These are phyloP conservation scores for Fragum whitleyi DNA, from an alignment of 2,888 invertebrate species.

Conservation along the genomic window DNA sequence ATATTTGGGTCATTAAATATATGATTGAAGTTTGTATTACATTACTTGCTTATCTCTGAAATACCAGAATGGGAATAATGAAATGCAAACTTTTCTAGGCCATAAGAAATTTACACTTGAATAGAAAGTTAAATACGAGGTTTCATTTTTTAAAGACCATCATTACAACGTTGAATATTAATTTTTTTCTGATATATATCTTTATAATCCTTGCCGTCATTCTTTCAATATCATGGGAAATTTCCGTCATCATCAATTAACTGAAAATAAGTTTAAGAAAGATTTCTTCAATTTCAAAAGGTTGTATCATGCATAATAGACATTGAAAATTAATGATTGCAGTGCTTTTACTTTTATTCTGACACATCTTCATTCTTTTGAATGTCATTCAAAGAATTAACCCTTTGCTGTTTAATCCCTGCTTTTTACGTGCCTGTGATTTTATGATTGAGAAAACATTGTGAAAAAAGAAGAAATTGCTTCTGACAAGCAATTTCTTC, in stretches of 20 bases:
- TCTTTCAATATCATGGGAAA: neutral
- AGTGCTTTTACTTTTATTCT: no score
- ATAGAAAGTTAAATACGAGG: conserved; percentile 21
- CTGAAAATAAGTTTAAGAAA: neutral
- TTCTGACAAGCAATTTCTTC: no score
- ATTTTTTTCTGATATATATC: conserved; percentile 16
- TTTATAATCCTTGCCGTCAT: neutral
- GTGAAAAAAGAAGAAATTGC: no score
- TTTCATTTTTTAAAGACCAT: conserved; percentile 27
- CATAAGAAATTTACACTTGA: conserved; percentile 22
- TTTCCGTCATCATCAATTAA: neutral
- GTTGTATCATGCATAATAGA: no score
- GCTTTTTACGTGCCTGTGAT: no score
- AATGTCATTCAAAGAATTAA: no score
- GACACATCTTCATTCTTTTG: no score
- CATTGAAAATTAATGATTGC: no score
- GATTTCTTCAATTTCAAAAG: no score
- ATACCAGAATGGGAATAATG: conserved; percentile 1
- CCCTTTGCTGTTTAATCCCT: no score
- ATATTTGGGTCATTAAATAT: conserved; percentile 4
- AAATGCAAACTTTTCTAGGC: conserved; percentile 15
- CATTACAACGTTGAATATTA: conserved; percentile 21
- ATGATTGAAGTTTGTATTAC: conserved; percentile 1
- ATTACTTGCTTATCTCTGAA: conserved; percentile 3
- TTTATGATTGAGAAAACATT: no score